Evolutionary conservation across 2,113 vertebrate species (phyloP), one percentile per base, ranked within the genome.

Genomic region (Sardina pilchardus): DNA sequence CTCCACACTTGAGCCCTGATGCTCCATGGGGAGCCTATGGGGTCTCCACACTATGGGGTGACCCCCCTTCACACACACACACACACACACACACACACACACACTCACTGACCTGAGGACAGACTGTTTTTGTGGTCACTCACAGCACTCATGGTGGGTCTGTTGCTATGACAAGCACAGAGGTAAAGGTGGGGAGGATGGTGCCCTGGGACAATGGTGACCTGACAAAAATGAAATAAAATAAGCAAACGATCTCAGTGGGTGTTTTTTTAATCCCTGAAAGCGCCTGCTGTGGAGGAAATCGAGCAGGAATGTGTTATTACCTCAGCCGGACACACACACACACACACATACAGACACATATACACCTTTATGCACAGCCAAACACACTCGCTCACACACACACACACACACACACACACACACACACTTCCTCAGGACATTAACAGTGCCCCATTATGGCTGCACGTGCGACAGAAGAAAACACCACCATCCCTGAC

Each of bases 401-500:
- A 63, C 56, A 63, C 88, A 91, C 86, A 67, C 59, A 63, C 53
- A 67, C 26, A 71, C 63, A 71, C 63, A 71, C 63, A 71, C 63
- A 71, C 63, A 71, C 63, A 71, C 88, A 91, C 86, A 0, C 90
- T 91, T 92, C 92, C 92, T 92, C 89, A 89, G 89, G 59, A 56
- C 90, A 87, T 91, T 85, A 67, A 83, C 81, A 47, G 36, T 16
- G 78, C 50, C 56, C 8, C 42, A 63, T 83, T 83, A 84, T 85
- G 81, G 80, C 48, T 82, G 88, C 90, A 91, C 56, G 81, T 92
- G 90, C 82, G 7, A 43, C 84, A 89, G 90, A 92, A 91, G 26
- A 81, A 56, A 93, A 92, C 83, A 88, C 83, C 1, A n/a, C 88
- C 78, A 89, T 19, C 50, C 14, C 50, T 53, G 48, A 50, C 48